Evolutionary conservation across 2,888 invertebrate genomes (phyloP).

Genomic region (Pimpla rufipes): DNA sequence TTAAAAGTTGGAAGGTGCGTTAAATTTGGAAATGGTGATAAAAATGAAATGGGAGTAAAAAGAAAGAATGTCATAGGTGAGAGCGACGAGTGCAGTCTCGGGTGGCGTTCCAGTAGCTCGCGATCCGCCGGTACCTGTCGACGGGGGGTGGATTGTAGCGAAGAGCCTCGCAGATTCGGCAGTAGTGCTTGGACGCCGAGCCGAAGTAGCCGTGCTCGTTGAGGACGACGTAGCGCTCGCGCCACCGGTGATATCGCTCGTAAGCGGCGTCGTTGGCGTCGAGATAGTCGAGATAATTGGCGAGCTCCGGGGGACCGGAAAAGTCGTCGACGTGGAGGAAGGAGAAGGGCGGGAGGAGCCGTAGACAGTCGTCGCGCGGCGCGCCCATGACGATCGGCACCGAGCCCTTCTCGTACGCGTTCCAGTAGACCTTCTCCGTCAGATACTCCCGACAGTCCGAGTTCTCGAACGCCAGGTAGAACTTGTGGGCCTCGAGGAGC

Average conservation of each 20-base stretch:
- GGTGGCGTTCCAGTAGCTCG: conserved; percentile 83
- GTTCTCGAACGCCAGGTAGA: conserved; percentile 91
- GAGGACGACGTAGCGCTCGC: conserved; percentile 86
- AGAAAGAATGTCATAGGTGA: background rate
- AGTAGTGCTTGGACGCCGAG: conserved; percentile 87
- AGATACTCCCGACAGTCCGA: conserved; percentile 90
- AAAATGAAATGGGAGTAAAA: no score
- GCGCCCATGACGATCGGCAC: conserved; percentile 90
- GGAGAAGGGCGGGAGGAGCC: conserved; percentile 88
- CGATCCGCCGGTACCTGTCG: conserved; percentile 81
- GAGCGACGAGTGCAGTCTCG: conserved; percentile 74
- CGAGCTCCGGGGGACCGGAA: conserved; percentile 86
- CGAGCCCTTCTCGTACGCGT: conserved; percentile 88
- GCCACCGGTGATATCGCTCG: conserved; percentile 88
- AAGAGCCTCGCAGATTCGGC: conserved; percentile 90
- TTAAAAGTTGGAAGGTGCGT: no score
- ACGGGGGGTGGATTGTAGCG: conserved; percentile 86
- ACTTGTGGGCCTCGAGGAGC: conserved; percentile 87
- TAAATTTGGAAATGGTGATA: no score
- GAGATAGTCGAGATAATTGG: conserved; percentile 86
- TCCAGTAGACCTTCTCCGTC: conserved; percentile 90
- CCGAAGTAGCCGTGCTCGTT: conserved; percentile 91
- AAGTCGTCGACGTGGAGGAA: conserved; percentile 88
- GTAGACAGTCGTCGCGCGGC: conserved; percentile 84
- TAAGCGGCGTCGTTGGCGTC: conserved; percentile 84